These are phyloP conservation scores for Hermodice carunculata DNA, from an alignment of 2,888 invertebrate species.

Conservation along the genomic window DNA sequence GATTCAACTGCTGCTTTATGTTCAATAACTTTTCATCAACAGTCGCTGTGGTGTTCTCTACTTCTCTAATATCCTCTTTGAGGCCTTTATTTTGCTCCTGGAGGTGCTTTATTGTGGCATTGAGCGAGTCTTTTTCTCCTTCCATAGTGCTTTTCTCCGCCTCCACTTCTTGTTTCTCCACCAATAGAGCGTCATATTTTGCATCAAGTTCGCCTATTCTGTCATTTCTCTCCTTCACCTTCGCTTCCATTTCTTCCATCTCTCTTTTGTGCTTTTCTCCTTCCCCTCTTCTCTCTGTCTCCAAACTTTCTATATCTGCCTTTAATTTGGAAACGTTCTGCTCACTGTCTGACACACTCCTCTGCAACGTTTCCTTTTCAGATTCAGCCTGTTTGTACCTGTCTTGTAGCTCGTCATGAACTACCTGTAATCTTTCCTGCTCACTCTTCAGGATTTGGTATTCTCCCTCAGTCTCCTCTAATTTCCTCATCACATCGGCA, in stretches of 20 bases:
- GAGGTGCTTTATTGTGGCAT: too few relatives aligned
- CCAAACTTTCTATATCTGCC: not conserved
- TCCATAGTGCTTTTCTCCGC: slow-evolving; percentile 10
- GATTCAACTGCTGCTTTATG: too few relatives aligned
- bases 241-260: slow-evolving; percentile 5
- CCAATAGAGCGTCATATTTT: not conserved
- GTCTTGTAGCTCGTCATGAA: not conserved
- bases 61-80: too few relatives aligned
- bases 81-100: too few relatives aligned
- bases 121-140: too few relatives aligned
- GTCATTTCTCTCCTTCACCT: slow-evolving; percentile 5
- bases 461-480: slow-evolving; percentile 9
- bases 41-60: too few relatives aligned
- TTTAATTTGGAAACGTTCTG: too few relatives aligned
- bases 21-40: too few relatives aligned
- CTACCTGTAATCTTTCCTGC: not conserved
- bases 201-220: slow-evolving; percentile 17
- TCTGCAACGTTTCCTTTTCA: not conserved
- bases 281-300: not conserved
- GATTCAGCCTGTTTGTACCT: slow-evolving; percentile 1
- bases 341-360: not conserved
- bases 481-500: slow-evolving; percentile 14
- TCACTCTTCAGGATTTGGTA: slow-evolving; percentile 1
- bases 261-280: not conserved
- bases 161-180: slow-evolving; percentile 24